These are phyloP conservation scores for Galleria mellonella DNA, from an alignment of 1,140 invertebrate species.

Conservation along the genomic window DNA sequence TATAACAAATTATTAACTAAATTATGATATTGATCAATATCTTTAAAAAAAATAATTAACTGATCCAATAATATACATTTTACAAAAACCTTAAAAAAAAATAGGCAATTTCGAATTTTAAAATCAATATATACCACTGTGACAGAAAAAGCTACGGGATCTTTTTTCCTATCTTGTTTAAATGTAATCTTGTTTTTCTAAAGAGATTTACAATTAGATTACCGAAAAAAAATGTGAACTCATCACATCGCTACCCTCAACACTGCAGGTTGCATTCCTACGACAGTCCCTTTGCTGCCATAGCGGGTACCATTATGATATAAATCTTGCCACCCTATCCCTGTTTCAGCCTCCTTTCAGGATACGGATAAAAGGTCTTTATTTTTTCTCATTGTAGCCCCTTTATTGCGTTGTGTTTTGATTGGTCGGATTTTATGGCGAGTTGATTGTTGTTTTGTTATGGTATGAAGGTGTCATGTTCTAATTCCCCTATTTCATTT, in stretches of 20 bases:
- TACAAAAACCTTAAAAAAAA: too few relatives aligned
- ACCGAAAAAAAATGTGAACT: too few relatives aligned
- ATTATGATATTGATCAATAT: too few relatives aligned
- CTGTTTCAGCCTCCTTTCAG: constrained; percentile 44
- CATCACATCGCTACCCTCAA: not conserved
- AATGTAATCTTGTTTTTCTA: too few relatives aligned
- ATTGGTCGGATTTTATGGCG: constrained; percentile 47
- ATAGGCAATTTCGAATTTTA: too few relatives aligned
- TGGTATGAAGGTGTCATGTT: not conserved
- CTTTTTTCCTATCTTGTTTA: too few relatives aligned
- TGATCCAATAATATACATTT: too few relatives aligned
- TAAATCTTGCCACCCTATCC: constrained; percentile 63
- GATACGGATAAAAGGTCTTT: constrained; percentile 59
- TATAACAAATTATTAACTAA: too few relatives aligned
- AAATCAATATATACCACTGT: too few relatives aligned
- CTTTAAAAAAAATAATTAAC: too few relatives aligned
- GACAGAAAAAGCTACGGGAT: too few relatives aligned
- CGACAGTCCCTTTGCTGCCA: constrained; percentile 56
- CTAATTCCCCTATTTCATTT: not conserved
- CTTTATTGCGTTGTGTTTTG: constrained; percentile 51
- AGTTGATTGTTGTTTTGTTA: constrained; percentile 21
- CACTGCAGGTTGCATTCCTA: constrained; percentile 47
- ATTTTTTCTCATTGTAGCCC: constrained; percentile 59
- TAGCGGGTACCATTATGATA: constrained; percentile 65
- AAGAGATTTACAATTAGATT: not conserved